Evolutionary conservation across 1,140 invertebrate genomes (phyloP).

Genomic region (Drosophila baimaii): DNA sequence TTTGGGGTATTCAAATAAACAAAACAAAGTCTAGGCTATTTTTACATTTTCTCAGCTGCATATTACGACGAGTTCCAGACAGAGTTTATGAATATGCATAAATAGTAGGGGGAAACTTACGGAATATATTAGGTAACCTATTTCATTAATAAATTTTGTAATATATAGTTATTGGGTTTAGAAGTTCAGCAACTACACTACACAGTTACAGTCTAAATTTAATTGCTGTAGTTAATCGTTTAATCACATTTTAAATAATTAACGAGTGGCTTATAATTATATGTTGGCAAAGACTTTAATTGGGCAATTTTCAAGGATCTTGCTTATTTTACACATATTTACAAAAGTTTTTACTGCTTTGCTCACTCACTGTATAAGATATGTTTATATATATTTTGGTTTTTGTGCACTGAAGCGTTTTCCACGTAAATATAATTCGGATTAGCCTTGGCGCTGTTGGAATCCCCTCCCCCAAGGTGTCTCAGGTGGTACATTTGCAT

Average conservation of each 20-base stretch:
- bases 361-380: constrained; percentile 3
- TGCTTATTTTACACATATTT: neutral
- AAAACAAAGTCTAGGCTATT: neutral
- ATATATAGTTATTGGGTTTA: constrained; percentile 2
- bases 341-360: constrained; percentile 1
- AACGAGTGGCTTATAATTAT: neutral
- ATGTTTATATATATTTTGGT: neutral
- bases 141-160: constrained; percentile 7
- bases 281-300: constrained; percentile 1
- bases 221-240: constrained; percentile 1
- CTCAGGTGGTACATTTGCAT: constrained; percentile 6
- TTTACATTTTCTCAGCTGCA: neutral
- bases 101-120: neutral
- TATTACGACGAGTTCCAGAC: neutral
- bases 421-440: constrained; percentile 21
- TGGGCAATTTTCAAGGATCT: constrained; percentile 15
- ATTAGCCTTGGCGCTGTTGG: constrained; percentile 30
- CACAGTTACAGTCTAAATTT: neutral
- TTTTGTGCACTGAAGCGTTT: constrained; percentile 59
- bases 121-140: constrained; percentile 6
- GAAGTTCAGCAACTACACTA: constrained; percentile 10
- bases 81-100: constrained; percentile 6
- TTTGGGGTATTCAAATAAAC: neutral
- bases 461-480: neutral
- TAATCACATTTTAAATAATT: neutral